phyloP scores from a whole-genome alignment of 2,888 invertebrate genomes.

The Eulithis testata region DNA sequence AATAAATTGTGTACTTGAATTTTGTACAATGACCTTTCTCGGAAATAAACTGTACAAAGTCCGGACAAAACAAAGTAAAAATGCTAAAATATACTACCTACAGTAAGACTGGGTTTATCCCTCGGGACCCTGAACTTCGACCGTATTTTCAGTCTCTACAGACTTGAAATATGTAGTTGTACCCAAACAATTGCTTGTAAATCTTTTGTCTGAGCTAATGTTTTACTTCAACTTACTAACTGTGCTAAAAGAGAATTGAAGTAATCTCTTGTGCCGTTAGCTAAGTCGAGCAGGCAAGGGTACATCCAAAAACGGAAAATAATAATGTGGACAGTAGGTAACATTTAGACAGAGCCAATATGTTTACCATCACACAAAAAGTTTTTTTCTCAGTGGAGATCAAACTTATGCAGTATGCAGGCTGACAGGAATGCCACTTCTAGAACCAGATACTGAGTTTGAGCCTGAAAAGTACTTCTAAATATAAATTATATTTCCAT shows the following conservation, averaged over 20 bases:
- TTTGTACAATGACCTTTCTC: not conserved
- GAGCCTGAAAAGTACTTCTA: not conserved
- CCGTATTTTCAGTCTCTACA: constrained; percentile 41
- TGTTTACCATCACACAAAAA: no score
- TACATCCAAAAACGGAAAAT: no score
- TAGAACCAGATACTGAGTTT: no score
- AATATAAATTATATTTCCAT: not conserved
- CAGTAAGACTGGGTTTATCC: constrained; percentile 38
- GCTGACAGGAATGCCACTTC: no score
- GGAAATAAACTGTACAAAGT: constrained; percentile 15
- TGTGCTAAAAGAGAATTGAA: not conserved
- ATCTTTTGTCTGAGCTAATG: constrained; percentile 35
- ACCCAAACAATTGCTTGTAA: constrained; percentile 41
- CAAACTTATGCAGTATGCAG: no score
- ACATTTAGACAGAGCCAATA: no score
- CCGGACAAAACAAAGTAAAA: constrained; percentile 34
- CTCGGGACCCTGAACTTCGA: constrained; percentile 45
- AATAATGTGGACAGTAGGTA: no score
- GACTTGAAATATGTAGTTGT: constrained; percentile 44
- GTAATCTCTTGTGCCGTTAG: not conserved
- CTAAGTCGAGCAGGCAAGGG: no score
- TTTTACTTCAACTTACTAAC: constrained; percentile 7
- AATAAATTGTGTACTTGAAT: no score
- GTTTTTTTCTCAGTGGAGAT: no score
- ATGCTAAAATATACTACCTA: constrained; percentile 36